Percentiles rank a stretch among this genome's conserved stretches.
These are phyloP conservation scores for Anaspis maculata DNA, from an alignment of 2,888 invertebrate species.

Conservation along the genomic window DNA sequence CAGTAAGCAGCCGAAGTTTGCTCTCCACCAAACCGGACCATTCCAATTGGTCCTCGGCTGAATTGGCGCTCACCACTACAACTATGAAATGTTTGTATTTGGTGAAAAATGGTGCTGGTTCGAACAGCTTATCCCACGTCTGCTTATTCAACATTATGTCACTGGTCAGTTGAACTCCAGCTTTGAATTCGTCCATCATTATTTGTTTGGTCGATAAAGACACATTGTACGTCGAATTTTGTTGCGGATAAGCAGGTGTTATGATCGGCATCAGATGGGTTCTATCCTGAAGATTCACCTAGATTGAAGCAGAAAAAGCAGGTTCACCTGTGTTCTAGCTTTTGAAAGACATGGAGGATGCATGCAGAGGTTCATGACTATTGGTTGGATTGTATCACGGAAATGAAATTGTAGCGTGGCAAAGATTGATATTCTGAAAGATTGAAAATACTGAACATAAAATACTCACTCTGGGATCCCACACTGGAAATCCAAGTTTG, in stretches of 20 bases:
- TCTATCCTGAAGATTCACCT: slow-evolving; percentile 82
- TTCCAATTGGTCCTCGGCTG: slow-evolving; percentile 82
- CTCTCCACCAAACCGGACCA: slow-evolving; percentile 97
- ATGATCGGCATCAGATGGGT: slow-evolving; percentile 99
- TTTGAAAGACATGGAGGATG: no score
- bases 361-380: no score
- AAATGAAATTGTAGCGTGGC: no score
- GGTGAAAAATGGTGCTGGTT: slow-evolving; percentile 85
- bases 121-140: slow-evolving; percentile 87
- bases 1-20: slow-evolving; percentile 86
- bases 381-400: no score
- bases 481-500: slow-evolving; percentile 84
- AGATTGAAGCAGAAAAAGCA: neutral
- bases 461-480: slow-evolving; percentile 87
- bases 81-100: slow-evolving; percentile 95
- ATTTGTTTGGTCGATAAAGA: slow-evolving; percentile 87
- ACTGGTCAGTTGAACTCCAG: slow-evolving; percentile 65
- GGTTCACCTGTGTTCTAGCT: no score
- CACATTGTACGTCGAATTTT: slow-evolving; percentile 98
- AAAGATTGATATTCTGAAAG: no score
- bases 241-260: slow-evolving; percentile 98
- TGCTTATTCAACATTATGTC: slow-evolving; percentile 81
- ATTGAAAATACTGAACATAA: no score
- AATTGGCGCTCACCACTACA: slow-evolving; percentile 71
- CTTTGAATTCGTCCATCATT: slow-evolving; percentile 86